Base-by-base conservation (phyloP, 2,888 invertebrate species). In the Holacanthella duospinosa region DNA sequence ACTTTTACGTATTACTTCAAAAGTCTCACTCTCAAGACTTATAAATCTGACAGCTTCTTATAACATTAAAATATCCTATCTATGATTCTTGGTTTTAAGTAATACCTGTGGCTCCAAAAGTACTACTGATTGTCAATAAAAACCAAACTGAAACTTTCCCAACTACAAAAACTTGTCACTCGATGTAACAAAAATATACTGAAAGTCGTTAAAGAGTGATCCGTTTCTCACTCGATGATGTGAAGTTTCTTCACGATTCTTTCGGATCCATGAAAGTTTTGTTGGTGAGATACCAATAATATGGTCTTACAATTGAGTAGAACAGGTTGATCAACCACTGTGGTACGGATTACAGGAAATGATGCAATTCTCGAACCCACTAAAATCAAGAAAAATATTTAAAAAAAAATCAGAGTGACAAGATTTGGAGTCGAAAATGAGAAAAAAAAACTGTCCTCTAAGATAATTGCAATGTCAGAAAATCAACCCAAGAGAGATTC, bases 261-360 rank as follows among this genome's bases (percentile, higher is more conserved):
- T 73, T 43, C 70, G 68, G 53, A 69, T 78, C 91, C 91, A 91
- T 66, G 84, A 81, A 27, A 88, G 85, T 71, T 85, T 82, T 26
- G 89, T 89, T 27, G 85, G 80, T 6, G 90, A 90, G 77, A 85
- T 85, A 21, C 90, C 88, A 16, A 83, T n/a, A n/a, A n/a, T n/a
- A n/a, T 82, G 56, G 85, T 84, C 64, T 85, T 74, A 77, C 91
- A 91, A 44, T 85, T 82, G 63, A 91, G 79, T 60, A 82, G 77
- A 28, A 85, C 81, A 29, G 82, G 80, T 1, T 82, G 82, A 60
- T 87, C 86, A 71, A 85, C 83, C 19, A 86, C 84, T 73, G 83
- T 83, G 53, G 82, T 80, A 66, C 87, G 78, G 57, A 80, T 74
- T 4, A 75, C 85, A 0, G 90, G 88, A 78, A 93, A 93, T 56